Conservation (phyloP, 2,113 vertebrate genomes). For the Poecile atricapillus region DNA sequence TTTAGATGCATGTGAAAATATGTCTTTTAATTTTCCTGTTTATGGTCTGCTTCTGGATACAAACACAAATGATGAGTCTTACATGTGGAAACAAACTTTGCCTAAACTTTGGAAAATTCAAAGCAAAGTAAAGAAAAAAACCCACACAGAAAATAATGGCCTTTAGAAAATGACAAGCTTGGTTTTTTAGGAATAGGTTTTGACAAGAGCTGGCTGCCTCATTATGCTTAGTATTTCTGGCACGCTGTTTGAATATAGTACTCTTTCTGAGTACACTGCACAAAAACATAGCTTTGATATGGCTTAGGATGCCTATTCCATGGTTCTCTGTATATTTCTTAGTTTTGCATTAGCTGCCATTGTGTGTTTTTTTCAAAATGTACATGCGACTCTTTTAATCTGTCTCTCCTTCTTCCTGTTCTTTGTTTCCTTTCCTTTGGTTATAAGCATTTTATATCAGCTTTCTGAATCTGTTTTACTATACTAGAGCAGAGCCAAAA, state of each 20-base stretch:
- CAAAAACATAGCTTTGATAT: not conserved
- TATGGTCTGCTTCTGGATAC: not conserved
- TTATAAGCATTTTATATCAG: slow-evolving; percentile 53
- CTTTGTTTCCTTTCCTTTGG: slow-evolving; percentile 12
- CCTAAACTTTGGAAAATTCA: not conserved
- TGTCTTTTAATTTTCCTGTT: not conserved
- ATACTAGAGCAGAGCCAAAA: slow-evolving; percentile 23
- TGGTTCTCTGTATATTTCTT: not conserved
- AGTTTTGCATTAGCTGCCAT: not conserved
- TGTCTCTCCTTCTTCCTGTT: slow-evolving; percentile 5
- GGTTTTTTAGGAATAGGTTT: not conserved
- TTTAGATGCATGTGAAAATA: not conserved
- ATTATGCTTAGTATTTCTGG: not conserved
- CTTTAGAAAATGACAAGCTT: not conserved
- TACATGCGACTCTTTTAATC: not conserved
- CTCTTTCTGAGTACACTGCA: not conserved
- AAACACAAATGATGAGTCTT: not conserved
- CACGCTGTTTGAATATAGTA: not conserved
- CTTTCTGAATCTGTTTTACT: slow-evolving; percentile 41
- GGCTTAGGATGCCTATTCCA: not conserved
- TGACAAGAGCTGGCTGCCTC: not conserved
- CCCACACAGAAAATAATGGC: not conserved
- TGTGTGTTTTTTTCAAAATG: not conserved
- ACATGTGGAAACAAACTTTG: not conserved
- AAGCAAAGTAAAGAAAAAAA: not conserved